phyloP scores from a whole-genome alignment of 2,888 invertebrate species.

The Oxystoma pomonae region DNA sequence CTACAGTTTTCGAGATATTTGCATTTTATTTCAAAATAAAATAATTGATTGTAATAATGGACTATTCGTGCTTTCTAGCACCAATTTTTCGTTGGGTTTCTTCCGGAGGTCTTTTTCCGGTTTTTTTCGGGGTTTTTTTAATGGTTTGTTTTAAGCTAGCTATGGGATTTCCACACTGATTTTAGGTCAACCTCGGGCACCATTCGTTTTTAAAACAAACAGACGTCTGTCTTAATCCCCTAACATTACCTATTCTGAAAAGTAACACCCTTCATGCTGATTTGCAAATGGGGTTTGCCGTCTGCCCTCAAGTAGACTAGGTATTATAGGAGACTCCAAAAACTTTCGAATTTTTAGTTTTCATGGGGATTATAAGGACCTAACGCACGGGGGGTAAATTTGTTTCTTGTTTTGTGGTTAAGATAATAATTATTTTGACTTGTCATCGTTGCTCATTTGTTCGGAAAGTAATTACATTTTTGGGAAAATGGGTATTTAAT shows the following conservation, averaged over 20 bases:
- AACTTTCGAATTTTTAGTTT: not conserved
- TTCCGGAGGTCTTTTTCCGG: no score
- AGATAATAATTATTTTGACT: not conserved
- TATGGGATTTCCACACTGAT: not conserved
- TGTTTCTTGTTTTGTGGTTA: not conserved
- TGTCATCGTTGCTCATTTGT: not conserved
- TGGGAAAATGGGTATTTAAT: not conserved
- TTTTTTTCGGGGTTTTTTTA: no score
- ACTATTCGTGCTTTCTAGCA: no score
- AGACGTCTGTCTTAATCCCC: not conserved
- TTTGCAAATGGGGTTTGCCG: not conserved
- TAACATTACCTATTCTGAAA: not conserved
- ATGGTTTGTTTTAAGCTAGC: no score
- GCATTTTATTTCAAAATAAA: no score
- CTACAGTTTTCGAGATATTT: no score
- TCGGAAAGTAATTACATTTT: not conserved
- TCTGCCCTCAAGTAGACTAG: no score
- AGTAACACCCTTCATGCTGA: not conserved
- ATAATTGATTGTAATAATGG: no score
- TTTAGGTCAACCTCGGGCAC: not conserved
- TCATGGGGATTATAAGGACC: not conserved
- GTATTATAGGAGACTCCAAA: not conserved
- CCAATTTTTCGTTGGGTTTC: no score
- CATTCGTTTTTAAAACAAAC: not conserved
- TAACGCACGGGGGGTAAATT: not conserved